These are phyloP conservation scores for Tanypteryx hageni DNA, from an alignment of 2,888 invertebrate species.

Conservation along the genomic window DNA sequence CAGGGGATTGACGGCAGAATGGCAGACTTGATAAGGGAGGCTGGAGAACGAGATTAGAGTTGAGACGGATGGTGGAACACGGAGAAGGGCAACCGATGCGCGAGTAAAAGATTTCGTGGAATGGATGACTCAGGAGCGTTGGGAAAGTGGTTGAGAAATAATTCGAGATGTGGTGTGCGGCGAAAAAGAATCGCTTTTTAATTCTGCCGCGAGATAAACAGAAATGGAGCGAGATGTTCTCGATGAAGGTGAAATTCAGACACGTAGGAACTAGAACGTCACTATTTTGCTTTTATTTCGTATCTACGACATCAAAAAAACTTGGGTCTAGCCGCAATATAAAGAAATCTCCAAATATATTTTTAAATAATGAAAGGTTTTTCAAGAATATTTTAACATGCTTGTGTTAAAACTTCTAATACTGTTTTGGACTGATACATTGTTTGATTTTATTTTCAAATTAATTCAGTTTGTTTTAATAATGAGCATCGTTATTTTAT, in stretches of 20 bases:
- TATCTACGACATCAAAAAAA: too few relatives aligned
- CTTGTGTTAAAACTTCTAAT: too few relatives aligned
- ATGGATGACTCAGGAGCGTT: conserved; percentile 53
- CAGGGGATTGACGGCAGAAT: conserved; percentile 59
- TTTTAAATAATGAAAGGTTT: too few relatives aligned
- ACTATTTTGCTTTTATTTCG: too few relatives aligned
- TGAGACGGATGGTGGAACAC: conserved; percentile 63
- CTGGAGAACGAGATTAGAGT: conserved; percentile 63
- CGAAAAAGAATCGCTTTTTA: conserved; percentile 27
- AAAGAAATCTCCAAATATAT: too few relatives aligned
- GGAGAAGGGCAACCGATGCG: conserved; percentile 62
- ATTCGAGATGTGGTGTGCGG: conserved; percentile 33
- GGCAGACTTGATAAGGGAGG: conserved; percentile 64
- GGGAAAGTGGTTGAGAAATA: conserved; percentile 34
- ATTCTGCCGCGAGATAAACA: background rate
- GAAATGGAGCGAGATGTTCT: background rate
- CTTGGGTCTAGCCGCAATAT: too few relatives aligned
- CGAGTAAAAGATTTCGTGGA: conserved; percentile 55
- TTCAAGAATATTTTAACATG: too few relatives aligned
- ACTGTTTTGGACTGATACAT: too few relatives aligned
- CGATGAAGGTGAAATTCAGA: background rate
- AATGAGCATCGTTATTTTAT: too few relatives aligned
- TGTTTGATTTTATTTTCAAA: too few relatives aligned
- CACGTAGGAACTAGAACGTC: too few relatives aligned
- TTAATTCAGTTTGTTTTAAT: too few relatives aligned